These are phyloP conservation scores for Sinocyclocheilus anophthalmus DNA, from an alignment of 2,113 vertebrate genomes.

Conservation along the genomic window DNA sequence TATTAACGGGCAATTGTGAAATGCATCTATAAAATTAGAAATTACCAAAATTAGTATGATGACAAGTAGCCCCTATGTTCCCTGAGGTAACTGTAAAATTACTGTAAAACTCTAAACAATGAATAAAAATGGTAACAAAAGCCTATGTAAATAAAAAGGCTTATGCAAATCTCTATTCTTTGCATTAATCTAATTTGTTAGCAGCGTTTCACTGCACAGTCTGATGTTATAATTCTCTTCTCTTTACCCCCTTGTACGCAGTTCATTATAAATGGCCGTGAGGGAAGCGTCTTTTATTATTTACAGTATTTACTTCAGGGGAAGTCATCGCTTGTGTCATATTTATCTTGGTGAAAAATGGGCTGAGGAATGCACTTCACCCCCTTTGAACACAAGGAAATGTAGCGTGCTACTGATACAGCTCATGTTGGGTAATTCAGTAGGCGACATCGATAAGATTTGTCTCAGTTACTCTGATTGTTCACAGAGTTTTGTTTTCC, in stretches of 20 bases:
- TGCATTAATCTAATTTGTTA: constrained; percentile 26
- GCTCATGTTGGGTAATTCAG: constrained; percentile 79
- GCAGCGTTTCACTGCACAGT: constrained; percentile 18
- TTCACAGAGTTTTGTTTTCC: neutral
- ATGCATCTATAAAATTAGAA: neutral
- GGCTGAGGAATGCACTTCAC: constrained; percentile 75
- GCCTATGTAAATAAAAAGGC: neutral
- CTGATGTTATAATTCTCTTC: constrained; percentile 10
- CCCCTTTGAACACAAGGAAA: constrained; percentile 73
- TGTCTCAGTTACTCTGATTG: neutral
- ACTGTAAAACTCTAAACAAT: neutral
- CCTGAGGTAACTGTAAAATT: neutral
- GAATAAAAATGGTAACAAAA: neutral
- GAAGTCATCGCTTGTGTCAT: constrained; percentile 73
- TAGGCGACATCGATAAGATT: constrained; percentile 46
- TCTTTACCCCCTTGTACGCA: constrained; percentile 6
- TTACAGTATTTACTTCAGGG: constrained; percentile 86
- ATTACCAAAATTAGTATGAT: neutral
- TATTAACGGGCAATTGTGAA: neutral
- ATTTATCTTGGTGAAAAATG: constrained; percentile 89
- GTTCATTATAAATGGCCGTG: constrained; percentile 75
- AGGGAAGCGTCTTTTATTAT: constrained; percentile 84
- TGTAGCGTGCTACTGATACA: constrained; percentile 76
- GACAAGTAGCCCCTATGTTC: neutral
- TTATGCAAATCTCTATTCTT: constrained; percentile 27